Conservation (phyloP, 2,888 invertebrate species). For the Erebia ligea region DNA sequence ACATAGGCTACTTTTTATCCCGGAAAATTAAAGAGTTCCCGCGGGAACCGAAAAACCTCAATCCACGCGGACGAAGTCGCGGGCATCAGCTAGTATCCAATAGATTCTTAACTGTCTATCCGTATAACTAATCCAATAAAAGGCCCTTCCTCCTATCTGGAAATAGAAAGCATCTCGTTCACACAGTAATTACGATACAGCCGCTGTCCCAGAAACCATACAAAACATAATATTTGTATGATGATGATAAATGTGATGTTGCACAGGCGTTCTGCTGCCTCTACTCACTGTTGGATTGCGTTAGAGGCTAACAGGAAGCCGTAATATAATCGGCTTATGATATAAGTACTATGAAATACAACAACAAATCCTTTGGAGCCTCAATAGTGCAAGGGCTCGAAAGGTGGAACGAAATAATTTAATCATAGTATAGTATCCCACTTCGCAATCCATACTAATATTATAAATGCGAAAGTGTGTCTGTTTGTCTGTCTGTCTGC, state of each 20-base stretch:
- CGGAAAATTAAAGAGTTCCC: too few relatives aligned
- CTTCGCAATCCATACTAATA: too few relatives aligned
- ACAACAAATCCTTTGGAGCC: neutral
- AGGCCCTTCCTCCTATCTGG: constrained; percentile 15
- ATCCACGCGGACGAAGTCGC: too few relatives aligned
- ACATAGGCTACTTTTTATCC: too few relatives aligned
- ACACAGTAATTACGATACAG: constrained; percentile 11
- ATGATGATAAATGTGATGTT: constrained; percentile 17
- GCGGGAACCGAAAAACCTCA: too few relatives aligned
- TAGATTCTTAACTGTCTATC: neutral
- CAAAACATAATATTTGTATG: constrained; percentile 8
- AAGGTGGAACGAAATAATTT: neutral
- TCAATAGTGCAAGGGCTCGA: neutral
- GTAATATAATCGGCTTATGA: neutral
- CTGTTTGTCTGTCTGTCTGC: too few relatives aligned
- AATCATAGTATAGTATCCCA: too few relatives aligned
- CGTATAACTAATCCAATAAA: constrained; percentile 20
- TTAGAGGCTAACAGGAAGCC: constrained; percentile 11
- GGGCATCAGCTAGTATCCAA: too few relatives aligned
- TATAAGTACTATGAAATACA: neutral
- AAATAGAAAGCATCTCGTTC: constrained; percentile 16
- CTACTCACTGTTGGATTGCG: constrained; percentile 6
- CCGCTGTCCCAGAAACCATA: constrained; percentile 12
- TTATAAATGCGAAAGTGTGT: too few relatives aligned
- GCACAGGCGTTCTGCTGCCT: neutral